Percentiles rank a stretch among this genome's conserved stretches.
These are phyloP conservation scores for Sternotherus odoratus DNA, from an alignment of 2,797 vertebrate species.

Conservation along the genomic window DNA sequence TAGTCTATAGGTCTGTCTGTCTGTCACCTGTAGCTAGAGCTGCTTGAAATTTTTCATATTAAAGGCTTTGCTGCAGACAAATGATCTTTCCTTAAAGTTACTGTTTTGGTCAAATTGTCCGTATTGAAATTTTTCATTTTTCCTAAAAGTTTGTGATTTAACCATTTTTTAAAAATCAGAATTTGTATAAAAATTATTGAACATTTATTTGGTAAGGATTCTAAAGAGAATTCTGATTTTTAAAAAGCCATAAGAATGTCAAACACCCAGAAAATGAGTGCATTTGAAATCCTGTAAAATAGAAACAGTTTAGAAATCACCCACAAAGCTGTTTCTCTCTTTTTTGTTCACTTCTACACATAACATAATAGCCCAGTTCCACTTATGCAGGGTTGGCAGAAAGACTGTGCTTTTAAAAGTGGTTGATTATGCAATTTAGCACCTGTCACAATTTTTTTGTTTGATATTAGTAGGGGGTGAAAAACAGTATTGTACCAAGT, in stretches of 20 bases:
- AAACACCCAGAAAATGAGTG: neutral
- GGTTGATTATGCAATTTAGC: neutral
- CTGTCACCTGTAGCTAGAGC: neutral
- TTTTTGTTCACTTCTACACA: neutral
- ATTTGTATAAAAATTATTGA: neutral
- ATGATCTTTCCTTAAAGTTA: neutral
- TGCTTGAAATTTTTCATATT: neutral
- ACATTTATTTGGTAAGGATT: neutral
- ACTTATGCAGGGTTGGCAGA: neutral
- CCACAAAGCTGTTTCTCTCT: neutral
- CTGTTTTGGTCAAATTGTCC: neutral
- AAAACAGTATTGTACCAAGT: neutral
- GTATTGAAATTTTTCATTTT: neutral
- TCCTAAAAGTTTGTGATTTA: neutral
- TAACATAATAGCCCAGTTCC: neutral
- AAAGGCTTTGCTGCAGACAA: neutral
- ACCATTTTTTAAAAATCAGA: neutral
- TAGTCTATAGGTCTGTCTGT: neutral
- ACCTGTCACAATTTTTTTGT: neutral
- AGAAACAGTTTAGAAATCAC: neutral
- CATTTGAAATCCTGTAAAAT: no score
- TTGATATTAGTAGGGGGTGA: neutral
- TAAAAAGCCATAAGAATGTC: neutral
- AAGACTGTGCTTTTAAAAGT: neutral
- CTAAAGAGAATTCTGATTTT: neutral